These are phyloP conservation scores for Poecilia latipinna DNA, from an alignment of 2,113 vertebrate species.

Conservation along the genomic window DNA sequence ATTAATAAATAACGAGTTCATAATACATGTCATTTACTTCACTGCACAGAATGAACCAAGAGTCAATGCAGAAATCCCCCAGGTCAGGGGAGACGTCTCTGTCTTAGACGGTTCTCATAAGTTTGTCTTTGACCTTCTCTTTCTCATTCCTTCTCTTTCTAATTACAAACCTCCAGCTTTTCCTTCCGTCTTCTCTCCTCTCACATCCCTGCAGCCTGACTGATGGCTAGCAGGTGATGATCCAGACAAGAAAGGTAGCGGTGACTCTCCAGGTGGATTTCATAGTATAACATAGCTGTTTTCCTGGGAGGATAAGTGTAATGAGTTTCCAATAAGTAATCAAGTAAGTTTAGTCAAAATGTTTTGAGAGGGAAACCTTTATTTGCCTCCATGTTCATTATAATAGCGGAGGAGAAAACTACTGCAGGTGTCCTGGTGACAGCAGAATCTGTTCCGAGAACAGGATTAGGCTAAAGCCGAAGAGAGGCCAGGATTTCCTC, in stretches of 20 bases:
- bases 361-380: conserved; percentile 40
- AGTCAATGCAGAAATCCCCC: conserved; percentile 28
- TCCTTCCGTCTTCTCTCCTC: conserved; percentile 33
- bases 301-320: conserved; percentile 48
- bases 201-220: conserved; percentile 45
- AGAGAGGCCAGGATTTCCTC: conserved; percentile 43
- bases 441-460: conserved; percentile 55
- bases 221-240: conserved; percentile 66
- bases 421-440: conserved; percentile 18
- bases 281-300: conserved; percentile 36
- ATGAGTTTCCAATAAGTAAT: conserved; percentile 45
- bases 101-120: conserved; percentile 31
- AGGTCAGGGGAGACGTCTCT: conserved; percentile 6
- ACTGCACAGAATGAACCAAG: conserved; percentile 31
- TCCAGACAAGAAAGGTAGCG: conserved; percentile 69
- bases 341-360: conserved; percentile 32
- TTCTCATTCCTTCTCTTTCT: conserved; percentile 56
- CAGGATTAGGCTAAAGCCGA: conserved; percentile 53
- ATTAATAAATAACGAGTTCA: conserved; percentile 62
- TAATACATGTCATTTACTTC: conserved; percentile 70
- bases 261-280: conserved; percentile 53
- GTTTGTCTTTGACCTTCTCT: conserved; percentile 67
- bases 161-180: conserved; percentile 45
- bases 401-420: conserved; percentile 23
- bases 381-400: conserved; percentile 31